Base-by-base conservation (phyloP, 35 echinoderm and acorn worm species). In the Ophiothrix spiculata region DNA sequence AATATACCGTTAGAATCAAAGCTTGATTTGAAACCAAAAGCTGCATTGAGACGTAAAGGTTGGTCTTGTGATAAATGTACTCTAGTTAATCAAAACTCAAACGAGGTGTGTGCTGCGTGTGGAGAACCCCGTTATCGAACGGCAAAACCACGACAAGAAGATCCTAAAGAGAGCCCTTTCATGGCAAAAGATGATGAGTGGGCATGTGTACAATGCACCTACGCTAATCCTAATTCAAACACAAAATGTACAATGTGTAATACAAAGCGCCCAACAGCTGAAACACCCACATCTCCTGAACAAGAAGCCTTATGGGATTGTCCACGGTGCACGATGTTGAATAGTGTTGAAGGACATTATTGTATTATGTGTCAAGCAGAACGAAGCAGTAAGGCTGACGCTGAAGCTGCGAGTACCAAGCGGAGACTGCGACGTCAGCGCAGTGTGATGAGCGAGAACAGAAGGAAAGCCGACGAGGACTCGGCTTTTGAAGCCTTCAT, bases 131-230 rank as follows among this genome's bases (percentile, higher is more conserved):
- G 63, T 8, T 38, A 39, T 23, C 32, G 17, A 21, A 10, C 79
- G 45, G 40, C 45, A 56, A 91, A 31, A 42, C 39, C 42, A 29
- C 16, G 4, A 40, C 74, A 75, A 37, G 76, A 75, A 11, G 54
- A 88, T 35, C 13, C 42, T 11, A 77, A 31, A 41, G 56, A 15
- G 8, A 81, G 79, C 37, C 49, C 64, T 32, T 82, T 83, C 28
- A 39, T 74, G 33, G 89, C 90, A 8, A 75, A 69, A 49, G 81
- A 84, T 33, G 79, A 84, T 73, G 94, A 87, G 39, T 97, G 95
- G 95, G 63, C 90, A 25, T 97, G 95, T 76, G 75, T 36, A 39
- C 60, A 84, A 16, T 97, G 95, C 77, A 97, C 95, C 13, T 90
- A 90, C 81, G 84, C 82, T 39, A 97, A 97, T 75, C 39, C 85